A percentile compares a stretch with the other conserved stretches of the same genome.
Conservation (phyloP, 2,888 invertebrate genomes). For the Agonum fuliginosum region DNA sequence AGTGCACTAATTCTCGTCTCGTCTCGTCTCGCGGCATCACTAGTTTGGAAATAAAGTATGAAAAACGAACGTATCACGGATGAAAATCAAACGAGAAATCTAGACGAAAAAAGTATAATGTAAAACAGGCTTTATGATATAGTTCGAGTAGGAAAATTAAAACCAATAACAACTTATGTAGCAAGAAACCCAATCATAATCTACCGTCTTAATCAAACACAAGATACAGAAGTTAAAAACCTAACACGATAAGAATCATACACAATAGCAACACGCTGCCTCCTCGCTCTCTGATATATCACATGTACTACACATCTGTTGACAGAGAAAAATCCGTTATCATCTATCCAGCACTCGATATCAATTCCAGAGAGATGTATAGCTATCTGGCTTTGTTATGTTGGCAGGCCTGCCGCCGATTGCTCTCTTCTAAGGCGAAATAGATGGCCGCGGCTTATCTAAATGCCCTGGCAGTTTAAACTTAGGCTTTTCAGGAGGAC, state of each 20-base stretch:
- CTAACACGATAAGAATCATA: background rate
- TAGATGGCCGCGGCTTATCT: conserved; percentile 73
- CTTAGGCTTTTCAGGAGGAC: conserved; percentile 65
- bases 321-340: conserved; percentile 38
- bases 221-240: background rate
- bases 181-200: too few species aligned
- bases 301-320: background rate
- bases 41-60: too few species aligned
- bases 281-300: background rate
- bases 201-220: too few species aligned
- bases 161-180: too few species aligned
- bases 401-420: conserved; percentile 26
- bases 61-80: too few species aligned
- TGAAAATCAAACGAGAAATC: too few species aligned
- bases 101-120: too few species aligned
- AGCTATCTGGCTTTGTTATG: conserved; percentile 53
- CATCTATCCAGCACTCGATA: conserved; percentile 27
- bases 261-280: too few species aligned
- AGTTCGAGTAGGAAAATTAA: too few species aligned
- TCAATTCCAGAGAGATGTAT: conserved; percentile 51
- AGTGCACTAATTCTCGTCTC: too few species aligned
- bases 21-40: too few species aligned
- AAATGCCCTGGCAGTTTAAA: conserved; percentile 71
- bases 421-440: conserved; percentile 64
- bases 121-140: too few species aligned